phyloP scores from a whole-genome alignment of 2,888 invertebrate species.

The Aporophyla lueneburgensis region DNA sequence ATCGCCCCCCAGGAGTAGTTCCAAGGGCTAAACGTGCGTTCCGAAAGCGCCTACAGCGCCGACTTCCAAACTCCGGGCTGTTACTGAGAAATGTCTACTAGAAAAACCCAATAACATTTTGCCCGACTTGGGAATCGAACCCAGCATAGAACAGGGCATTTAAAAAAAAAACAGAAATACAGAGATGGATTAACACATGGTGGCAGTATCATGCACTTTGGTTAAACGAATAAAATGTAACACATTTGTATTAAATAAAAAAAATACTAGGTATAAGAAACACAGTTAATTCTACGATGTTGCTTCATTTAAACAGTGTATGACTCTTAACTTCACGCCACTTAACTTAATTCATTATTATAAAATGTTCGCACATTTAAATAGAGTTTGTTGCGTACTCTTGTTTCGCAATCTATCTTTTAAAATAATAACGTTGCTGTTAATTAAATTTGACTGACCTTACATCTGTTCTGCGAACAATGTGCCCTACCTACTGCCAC shows the following conservation, averaged over 20 bases:
- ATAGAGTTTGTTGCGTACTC: constrained; percentile 44
- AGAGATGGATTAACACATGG: no score
- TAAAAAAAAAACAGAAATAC: no score
- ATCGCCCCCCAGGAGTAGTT: no score
- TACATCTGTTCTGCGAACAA: not conserved
- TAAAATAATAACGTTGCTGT: constrained; percentile 39
- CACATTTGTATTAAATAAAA: not conserved
- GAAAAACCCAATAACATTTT: no score
- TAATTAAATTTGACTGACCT: constrained; percentile 38
- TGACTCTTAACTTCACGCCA: constrained; percentile 49
- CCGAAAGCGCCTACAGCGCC: no score
- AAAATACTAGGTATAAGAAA: not conserved
- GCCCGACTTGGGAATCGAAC: no score
- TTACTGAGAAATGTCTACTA: no score
- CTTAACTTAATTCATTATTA: constrained; percentile 45
- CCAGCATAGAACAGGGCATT: no score
- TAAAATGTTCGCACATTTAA: constrained; percentile 46
- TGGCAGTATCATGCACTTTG: not conserved
- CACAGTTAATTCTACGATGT: constrained; percentile 13
- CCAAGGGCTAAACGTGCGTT: no score
- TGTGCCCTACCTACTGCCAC: no score
- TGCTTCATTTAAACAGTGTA: constrained; percentile 28
- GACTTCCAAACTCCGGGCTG: no score
- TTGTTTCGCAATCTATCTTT: constrained; percentile 47
- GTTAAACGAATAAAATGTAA: not conserved